These are phyloP conservation scores for Drosophila bunnanda DNA, from an alignment of 2,888 invertebrate genomes.

Conservation along the genomic window DNA sequence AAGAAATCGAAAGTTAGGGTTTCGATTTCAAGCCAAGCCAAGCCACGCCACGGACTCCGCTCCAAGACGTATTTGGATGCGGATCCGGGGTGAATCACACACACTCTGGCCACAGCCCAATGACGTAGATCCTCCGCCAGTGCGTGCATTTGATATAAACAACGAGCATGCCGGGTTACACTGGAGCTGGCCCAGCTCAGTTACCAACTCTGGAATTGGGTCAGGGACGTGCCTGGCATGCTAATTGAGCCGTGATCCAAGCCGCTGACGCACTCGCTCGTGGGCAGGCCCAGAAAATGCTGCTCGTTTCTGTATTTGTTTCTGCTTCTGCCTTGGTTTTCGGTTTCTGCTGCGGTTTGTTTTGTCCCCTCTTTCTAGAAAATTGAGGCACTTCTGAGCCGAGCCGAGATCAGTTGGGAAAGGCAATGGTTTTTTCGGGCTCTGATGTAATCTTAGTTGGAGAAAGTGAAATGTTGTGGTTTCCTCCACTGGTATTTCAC, in stretches of 20 bases:
- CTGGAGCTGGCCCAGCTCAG: slow-evolving; percentile 13
- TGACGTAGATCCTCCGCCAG: slow-evolving; percentile 57
- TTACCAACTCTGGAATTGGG: slow-evolving; percentile 63
- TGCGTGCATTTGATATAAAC: slow-evolving; percentile 18
- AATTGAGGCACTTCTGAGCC: slow-evolving; percentile 36
- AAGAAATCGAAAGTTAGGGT: slow-evolving; percentile 77
- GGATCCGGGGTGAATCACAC: slow-evolving; percentile 71
- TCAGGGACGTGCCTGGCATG: slow-evolving; percentile 78
- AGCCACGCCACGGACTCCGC: slow-evolving; percentile 15
- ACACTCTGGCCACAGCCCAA: slow-evolving; percentile 29
- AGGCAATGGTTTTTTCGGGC: slow-evolving; percentile 47
- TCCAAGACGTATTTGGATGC: slow-evolving; percentile 12
- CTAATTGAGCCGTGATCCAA: slow-evolving; percentile 62
- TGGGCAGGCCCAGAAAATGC: slow-evolving; percentile 34
- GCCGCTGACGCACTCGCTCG: slow-evolving; percentile 61
- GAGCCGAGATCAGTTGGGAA: slow-evolving; percentile 30
- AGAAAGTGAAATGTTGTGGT: slow-evolving; percentile 26
- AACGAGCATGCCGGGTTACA: slow-evolving; percentile 37
- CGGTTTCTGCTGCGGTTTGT: slow-evolving; percentile 25
- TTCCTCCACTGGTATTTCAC: slow-evolving; percentile 8
- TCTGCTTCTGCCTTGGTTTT: slow-evolving; percentile 23
- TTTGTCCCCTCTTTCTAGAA: slow-evolving; percentile 37
- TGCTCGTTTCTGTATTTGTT: slow-evolving; percentile 15
- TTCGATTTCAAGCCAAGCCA: slow-evolving; percentile 69
- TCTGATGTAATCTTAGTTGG: slow-evolving; percentile 30